phyloP scores from a whole-genome alignment of 2,888 invertebrate species.

The Tetropium fuscum region DNA sequence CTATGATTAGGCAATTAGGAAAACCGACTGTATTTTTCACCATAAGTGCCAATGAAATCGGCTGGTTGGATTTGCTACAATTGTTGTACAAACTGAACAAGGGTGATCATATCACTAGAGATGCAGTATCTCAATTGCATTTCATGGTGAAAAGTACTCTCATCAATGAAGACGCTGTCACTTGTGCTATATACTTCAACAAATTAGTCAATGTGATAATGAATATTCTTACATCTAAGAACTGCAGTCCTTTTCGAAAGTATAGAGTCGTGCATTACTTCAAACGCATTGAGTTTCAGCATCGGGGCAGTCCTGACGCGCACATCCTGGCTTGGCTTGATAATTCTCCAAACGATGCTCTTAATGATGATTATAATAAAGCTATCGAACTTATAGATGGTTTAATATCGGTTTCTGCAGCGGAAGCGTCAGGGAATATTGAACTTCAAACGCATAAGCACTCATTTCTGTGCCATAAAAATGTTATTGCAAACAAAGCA shows the following conservation, averaged over 20 bases:
- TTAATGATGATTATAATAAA: neutral
- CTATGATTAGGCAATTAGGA: constrained; percentile 38
- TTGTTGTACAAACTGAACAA: constrained; percentile 46
- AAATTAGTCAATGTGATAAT: constrained; percentile 56
- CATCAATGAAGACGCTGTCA: constrained; percentile 30
- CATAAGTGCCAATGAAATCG: constrained; percentile 62
- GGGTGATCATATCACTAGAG: constrained; percentile 23
- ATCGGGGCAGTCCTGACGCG: constrained; percentile 56
- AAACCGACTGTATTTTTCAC: constrained; percentile 60
- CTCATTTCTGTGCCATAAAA: constrained; percentile 54
- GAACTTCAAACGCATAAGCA: constrained; percentile 52
- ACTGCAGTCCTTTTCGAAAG: constrained; percentile 53
- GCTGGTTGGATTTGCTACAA: constrained; percentile 56
- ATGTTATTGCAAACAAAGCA: constrained; percentile 10
- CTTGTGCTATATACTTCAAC: constrained; percentile 46
- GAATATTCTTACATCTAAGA: constrained; percentile 46
- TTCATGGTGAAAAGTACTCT: constrained; percentile 17
- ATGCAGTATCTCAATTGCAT: constrained; percentile 21
- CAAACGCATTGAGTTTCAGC: constrained; percentile 58
- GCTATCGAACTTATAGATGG: constrained; percentile 49
- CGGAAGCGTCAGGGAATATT: constrained; percentile 48
- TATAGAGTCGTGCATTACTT: constrained; percentile 55
- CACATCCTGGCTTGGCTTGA: constrained; percentile 57
- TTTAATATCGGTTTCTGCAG: constrained; percentile 45
- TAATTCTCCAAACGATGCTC: constrained; percentile 44